Base-by-base conservation (phyloP, 2,888 invertebrate genomes). In the Cephus pygmeus region DNA sequence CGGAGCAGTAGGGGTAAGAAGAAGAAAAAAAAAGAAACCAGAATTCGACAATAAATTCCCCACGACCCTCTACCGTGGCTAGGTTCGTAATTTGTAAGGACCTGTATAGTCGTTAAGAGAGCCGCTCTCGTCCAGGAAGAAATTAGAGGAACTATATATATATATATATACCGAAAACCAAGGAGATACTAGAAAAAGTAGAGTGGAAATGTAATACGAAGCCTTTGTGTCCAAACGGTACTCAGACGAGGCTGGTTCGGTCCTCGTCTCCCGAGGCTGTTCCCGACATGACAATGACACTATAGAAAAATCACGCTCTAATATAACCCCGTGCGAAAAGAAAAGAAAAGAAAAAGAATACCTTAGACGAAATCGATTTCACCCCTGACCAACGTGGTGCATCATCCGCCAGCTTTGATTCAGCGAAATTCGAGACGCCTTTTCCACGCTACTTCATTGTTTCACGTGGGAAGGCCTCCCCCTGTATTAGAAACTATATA, bases 361-460 rank as follows among this genome's bases (percentile, higher is more conserved):
- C 77, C 82, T 85, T 88, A 86, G 88, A 88, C 85, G 81, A 90
- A 89, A 90, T 90, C 88, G 90, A 90, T 90, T 87, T 82, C 77
- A 77, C 76, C 78, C 84, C 81, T 75, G 78, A 79, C 80, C 73
- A 31, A 78, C 74, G 75, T 36, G 76, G 71, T 76, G 80, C 80
- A 80, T 56, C 79, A 77, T 81, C 80, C 81, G 81, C 75, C 87
- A 31, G 88, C 89, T 90, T 91, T 88, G 91, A 91, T 91, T 91
- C 91, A 91, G 91, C 91, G 91, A 91, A 91, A 91, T 91, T 91
- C 86, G 91, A 91, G 89, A 90, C 88, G 90, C 87, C 89, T 90
- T 90, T 90, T 90, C 89, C 85, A 87, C 86, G 88, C 87, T 86
- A 88, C 87, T 86, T 86, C 56, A 91, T 91, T 91, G 91, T 91